Conservation (phyloP, 2,113 vertebrate species). For the Catharus bicknelli region DNA sequence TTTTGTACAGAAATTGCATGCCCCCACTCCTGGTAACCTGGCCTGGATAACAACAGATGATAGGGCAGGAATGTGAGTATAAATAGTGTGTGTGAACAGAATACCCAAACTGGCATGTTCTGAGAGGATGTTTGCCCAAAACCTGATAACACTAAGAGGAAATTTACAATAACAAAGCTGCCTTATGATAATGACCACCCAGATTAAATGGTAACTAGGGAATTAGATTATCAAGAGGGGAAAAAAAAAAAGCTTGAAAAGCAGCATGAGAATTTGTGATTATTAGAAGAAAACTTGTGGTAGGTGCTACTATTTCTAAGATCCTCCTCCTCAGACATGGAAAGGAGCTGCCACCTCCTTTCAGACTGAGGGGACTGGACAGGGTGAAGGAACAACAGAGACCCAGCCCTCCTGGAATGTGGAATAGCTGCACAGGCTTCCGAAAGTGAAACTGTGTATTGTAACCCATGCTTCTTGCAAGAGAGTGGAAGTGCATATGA, state of each 20-base stretch:
- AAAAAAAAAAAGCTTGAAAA: neutral
- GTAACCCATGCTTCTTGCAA: neutral
- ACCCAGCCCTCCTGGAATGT: rapidly evolving
- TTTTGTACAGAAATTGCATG: neutral
- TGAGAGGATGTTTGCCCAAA: constrained; percentile 17
- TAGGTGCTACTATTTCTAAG: neutral
- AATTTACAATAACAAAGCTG: neutral
- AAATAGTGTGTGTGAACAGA: neutral
- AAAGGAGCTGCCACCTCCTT: neutral
- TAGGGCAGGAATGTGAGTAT: neutral
- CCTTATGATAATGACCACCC: neutral
- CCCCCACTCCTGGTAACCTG: neutral
- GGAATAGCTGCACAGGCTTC: neutral
- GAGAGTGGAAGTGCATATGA: neutral
- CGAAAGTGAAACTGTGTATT: neutral
- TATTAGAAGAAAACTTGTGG: neutral
- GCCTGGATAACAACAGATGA: neutral
- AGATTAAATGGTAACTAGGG: neutral
- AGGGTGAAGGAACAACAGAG: neutral
- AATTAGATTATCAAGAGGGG: neutral
- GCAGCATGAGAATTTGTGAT: neutral
- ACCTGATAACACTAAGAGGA: neutral
- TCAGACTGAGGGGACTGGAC: no score
- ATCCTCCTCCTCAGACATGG: rapidly evolving
- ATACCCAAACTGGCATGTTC: neutral